Conservation (phyloP, 2,113 vertebrate genomes). For the Ochotona princeps region DNA sequence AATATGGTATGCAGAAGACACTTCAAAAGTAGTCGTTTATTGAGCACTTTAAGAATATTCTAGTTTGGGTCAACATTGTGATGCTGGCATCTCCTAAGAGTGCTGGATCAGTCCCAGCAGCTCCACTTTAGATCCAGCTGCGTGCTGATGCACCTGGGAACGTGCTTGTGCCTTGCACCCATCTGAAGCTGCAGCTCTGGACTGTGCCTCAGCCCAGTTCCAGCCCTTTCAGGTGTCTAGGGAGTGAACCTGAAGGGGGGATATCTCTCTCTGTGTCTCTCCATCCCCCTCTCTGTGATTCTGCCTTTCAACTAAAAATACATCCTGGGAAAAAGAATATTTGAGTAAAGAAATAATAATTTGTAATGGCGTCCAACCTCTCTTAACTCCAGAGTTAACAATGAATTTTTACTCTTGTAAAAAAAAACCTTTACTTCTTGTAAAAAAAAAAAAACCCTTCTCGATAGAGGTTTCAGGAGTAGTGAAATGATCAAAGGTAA, state of each 20-base stretch:
- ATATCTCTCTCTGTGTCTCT: no score
- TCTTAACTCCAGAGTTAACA: background rate
- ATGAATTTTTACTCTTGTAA: background rate
- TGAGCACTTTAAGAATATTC: background rate
- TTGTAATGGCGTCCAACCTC: background rate
- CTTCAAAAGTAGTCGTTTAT: conserved; percentile 2
- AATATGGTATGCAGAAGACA: background rate
- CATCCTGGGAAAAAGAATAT: background rate
- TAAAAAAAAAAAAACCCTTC: no score
- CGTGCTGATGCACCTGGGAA: background rate
- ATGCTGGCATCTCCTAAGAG: no score
- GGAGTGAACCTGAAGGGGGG: no score
- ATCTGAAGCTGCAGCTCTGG: no score
- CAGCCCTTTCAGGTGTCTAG: no score
- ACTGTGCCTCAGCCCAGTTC: no score
- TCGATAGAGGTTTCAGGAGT: background rate
- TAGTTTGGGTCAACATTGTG: background rate
- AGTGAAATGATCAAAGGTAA: conserved; percentile 15
- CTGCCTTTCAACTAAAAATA: no score
- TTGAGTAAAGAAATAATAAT: background rate
- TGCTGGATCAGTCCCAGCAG: no score
- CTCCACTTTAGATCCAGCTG: no score
- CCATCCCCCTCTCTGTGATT: no score
- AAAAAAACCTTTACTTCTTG: no score
- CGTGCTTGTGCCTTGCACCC: background rate